phyloP scores from a whole-genome alignment of 2,113 vertebrate species.

The Prionailurus viverrinus region DNA sequence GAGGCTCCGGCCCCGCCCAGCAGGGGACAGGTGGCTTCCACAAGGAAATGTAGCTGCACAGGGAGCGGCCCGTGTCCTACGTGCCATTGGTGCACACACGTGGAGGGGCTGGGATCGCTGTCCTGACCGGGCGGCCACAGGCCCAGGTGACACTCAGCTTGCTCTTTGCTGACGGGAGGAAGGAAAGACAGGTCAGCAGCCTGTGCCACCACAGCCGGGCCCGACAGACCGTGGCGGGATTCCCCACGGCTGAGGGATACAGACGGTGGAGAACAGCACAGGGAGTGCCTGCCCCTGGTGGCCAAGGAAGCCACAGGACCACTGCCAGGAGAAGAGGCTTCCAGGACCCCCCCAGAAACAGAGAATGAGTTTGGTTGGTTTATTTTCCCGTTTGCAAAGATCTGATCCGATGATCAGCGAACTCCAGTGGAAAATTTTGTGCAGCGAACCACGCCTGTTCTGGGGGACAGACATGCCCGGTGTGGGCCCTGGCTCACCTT shows the following conservation, averaged over 20 bases:
- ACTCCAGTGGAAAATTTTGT: not conserved
- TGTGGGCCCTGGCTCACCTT: not conserved
- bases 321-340: not conserved
- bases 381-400: not conserved
- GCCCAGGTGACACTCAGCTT: not conserved
- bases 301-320: no score
- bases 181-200: not conserved
- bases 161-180: not conserved
- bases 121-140: not conserved
- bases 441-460: fast-evolving
- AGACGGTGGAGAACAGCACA: not conserved
- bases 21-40: not conserved
- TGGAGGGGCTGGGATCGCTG: fast-evolving
- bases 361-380: not conserved
- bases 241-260: not conserved
- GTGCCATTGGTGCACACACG: fast-evolving
- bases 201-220: not conserved
- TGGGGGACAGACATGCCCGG: not conserved
- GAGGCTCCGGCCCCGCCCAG: not conserved
- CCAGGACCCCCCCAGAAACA: not conserved
- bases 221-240: not conserved
- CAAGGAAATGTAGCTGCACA: not conserved
- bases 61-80: not conserved
- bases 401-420: not conserved
- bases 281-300: not conserved